Conservation (phyloP, 2,888 invertebrate genomes). For the Parapristionchus giblindavisi region DNA sequence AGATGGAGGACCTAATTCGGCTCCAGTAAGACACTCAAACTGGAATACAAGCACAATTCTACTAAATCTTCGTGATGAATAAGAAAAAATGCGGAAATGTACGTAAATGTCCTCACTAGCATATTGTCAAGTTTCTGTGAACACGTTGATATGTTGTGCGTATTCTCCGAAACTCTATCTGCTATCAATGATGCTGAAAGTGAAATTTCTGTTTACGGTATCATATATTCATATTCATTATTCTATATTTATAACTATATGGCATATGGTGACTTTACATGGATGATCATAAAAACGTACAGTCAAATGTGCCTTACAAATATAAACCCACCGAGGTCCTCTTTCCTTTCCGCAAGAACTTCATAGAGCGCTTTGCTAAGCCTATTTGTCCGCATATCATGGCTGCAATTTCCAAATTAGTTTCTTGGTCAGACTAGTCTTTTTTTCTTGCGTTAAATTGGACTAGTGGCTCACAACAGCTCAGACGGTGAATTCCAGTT, state of each 20-base stretch:
- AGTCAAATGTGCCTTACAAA: too few relatives aligned
- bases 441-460: too few relatives aligned
- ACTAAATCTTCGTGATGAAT: not conserved
- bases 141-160: not conserved
- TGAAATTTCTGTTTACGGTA: not conserved
- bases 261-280: not conserved
- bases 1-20: constrained; percentile 29
- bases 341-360: constrained; percentile 49
- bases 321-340: constrained; percentile 45
- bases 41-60: too few relatives aligned
- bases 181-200: not conserved
- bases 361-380: constrained; percentile 39
- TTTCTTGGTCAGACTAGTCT: too few relatives aligned
- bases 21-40: constrained; percentile 31
- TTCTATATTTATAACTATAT: not conserved
- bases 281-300: too few relatives aligned
- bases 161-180: not conserved
- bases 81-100: not conserved
- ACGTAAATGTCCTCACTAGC: not conserved
- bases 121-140: constrained; percentile 30
- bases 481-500: too few relatives aligned
- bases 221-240: not conserved
- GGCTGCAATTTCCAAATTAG: too few relatives aligned
- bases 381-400: too few relatives aligned
- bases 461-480: too few relatives aligned